Conservation (phyloP, 1,140 invertebrate species). For the Lasioglossum albipes region DNA sequence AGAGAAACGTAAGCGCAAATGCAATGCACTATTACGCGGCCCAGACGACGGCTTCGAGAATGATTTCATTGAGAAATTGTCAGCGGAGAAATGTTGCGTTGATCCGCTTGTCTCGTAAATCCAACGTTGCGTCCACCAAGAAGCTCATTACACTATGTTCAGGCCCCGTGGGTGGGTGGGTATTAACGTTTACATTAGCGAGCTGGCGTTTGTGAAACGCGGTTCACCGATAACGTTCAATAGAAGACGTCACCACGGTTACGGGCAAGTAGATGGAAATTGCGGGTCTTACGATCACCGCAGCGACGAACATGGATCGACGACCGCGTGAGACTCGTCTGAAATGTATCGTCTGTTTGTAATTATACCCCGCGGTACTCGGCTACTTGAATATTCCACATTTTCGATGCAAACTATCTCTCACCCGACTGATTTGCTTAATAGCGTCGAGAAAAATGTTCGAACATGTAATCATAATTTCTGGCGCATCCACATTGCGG, state of each 20-base stretch:
- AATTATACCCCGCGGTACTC: not conserved
- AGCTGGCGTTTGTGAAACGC: slow-evolving; percentile 25
- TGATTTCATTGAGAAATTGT: slow-evolving; percentile 25
- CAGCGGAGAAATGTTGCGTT: not conserved
- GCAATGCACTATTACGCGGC: not conserved
- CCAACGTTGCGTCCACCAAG: slow-evolving; percentile 11
- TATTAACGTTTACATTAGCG: slow-evolving; percentile 34
- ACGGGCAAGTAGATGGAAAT: slow-evolving; percentile 3
- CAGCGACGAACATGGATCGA: slow-evolving; percentile 11
- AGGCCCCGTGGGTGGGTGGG: slow-evolving; percentile 52
- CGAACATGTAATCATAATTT: no score
- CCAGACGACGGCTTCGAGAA: not conserved
- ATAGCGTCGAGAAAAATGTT: not conserved
- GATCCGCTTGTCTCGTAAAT: slow-evolving; percentile 38
- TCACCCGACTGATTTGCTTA: not conserved
- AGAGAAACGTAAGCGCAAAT: not conserved
- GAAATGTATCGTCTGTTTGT: not conserved
- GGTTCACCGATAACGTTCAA: slow-evolving; percentile 13
- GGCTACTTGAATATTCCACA: not conserved
- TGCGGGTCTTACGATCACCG: not conserved
- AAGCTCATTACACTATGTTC: slow-evolving; percentile 43
- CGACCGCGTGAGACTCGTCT: slow-evolving; percentile 22
- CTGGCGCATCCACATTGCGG: no score
- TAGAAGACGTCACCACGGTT: slow-evolving; percentile 9
- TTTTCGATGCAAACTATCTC: not conserved